Conservation (phyloP, 2,888 invertebrate species). For the Heterodera filipjevi region DNA sequence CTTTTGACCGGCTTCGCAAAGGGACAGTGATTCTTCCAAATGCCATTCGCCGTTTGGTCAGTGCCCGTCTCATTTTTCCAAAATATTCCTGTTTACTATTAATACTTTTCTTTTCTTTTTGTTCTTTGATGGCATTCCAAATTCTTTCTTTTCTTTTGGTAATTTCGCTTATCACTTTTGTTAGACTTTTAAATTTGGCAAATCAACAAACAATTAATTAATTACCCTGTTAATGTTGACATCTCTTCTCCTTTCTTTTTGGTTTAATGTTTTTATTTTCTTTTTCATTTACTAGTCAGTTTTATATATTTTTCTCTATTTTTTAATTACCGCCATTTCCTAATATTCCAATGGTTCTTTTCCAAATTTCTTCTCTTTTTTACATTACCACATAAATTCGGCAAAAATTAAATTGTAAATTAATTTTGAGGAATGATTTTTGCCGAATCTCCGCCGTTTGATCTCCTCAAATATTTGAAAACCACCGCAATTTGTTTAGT, state of each 20-base stretch:
- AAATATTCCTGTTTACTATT: background rate
- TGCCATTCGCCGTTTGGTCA: background rate
- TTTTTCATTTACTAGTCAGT: background rate
- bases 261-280: background rate
- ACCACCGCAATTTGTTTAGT: background rate
- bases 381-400: background rate
- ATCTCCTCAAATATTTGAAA: background rate
- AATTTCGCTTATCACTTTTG: background rate
- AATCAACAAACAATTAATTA: background rate
- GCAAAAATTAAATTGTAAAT: background rate
- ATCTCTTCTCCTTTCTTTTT: background rate
- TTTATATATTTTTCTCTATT: background rate
- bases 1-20: slow-evolving; percentile 11
- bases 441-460: background rate
- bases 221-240: background rate
- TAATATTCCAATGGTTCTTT: background rate
- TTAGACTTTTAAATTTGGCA: background rate
- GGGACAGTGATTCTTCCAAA: background rate
- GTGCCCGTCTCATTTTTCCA: background rate
- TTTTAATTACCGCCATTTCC: background rate
- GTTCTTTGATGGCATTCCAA: background rate
- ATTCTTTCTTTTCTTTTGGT: background rate
- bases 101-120: background rate
- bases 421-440: background rate
- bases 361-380: background rate